phyloP scores from a whole-genome alignment of 2,797 vertebrate species.

The Phrynocephalus vlangalii region DNA sequence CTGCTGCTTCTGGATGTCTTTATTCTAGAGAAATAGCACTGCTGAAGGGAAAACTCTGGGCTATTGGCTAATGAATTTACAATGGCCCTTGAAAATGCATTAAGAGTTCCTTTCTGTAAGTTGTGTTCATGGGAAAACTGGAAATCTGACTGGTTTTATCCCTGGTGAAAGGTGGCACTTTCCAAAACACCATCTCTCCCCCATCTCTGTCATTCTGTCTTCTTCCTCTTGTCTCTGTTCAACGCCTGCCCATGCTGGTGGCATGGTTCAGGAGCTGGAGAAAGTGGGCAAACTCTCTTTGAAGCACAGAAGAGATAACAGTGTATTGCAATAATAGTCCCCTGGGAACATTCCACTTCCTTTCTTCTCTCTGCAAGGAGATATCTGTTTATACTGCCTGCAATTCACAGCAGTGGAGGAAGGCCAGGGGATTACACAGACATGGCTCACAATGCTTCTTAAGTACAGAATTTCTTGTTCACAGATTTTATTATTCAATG shows the following conservation, averaged over 20 bases:
- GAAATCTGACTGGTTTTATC: background rate
- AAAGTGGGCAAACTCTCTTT: background rate
- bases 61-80: background rate
- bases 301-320: background rate
- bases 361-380: background rate
- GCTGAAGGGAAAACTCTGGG: background rate
- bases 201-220: background rate
- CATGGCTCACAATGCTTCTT: background rate
- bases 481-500: background rate
- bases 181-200: background rate
- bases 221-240: background rate
- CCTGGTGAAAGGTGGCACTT: background rate
- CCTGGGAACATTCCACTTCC: background rate
- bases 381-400: slow-evolving; percentile 1
- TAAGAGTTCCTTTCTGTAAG: background rate
- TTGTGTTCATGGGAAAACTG: background rate
- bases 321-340: background rate
- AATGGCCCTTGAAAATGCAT: background rate
- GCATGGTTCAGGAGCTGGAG: background rate
- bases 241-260: background rate
- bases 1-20: background rate
- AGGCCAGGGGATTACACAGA: background rate
- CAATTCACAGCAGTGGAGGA: background rate
- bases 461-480: background rate
- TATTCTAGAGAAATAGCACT: background rate